phyloP scores from a whole-genome alignment of 2,113 vertebrate genomes.

The Picathartes gymnocephalus region DNA sequence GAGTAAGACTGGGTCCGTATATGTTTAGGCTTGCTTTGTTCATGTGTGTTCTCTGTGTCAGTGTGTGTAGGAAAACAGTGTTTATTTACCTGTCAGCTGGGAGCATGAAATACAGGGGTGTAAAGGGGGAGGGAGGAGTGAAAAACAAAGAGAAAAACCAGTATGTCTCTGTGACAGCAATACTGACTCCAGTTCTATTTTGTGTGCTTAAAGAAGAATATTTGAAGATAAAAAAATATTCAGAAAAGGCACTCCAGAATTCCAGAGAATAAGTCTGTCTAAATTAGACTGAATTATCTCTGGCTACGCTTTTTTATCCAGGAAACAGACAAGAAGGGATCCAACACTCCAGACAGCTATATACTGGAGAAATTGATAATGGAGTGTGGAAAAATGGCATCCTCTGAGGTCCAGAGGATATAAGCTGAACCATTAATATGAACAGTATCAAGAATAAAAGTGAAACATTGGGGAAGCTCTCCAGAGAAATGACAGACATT shows the following conservation, averaged over 20 bases:
- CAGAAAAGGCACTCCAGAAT: neutral
- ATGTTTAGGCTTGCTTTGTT: neutral
- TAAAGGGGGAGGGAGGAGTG: neutral
- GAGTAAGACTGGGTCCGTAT: neutral
- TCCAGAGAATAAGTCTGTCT: neutral
- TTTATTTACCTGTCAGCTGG: neutral
- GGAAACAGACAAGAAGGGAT: neutral
- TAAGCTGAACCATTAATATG: neutral
- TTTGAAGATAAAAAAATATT: neutral
- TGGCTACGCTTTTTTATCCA: neutral
- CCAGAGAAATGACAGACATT: neutral
- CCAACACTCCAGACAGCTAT: neutral
- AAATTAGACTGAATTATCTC: neutral
- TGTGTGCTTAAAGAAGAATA: neutral
- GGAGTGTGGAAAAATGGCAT: neutral
- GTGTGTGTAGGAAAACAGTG: neutral
- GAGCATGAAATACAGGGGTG: neutral
- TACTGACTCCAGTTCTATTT: neutral
- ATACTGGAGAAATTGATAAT: neutral
- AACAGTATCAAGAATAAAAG: neutral
- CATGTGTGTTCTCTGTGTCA: neutral
- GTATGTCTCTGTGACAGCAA: neutral
- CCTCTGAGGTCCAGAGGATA: neutral
- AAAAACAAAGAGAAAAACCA: neutral
- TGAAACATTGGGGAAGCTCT: neutral